phyloP scores from a whole-genome alignment of 2,113 vertebrate genomes.

The Platichthys flesus region DNA sequence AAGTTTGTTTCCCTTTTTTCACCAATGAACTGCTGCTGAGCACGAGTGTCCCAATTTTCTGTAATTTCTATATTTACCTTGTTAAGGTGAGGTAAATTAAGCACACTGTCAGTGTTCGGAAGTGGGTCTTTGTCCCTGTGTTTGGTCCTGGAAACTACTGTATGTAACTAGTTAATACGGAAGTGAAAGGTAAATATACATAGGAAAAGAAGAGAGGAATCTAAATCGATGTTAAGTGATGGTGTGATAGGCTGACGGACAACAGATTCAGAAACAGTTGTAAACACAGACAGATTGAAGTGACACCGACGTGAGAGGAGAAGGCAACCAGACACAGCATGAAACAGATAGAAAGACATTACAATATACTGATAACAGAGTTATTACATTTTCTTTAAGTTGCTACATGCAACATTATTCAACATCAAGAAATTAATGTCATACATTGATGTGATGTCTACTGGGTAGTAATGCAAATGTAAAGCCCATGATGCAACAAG shows the following conservation, averaged over 20 bases:
- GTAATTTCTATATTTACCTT: constrained; percentile 3
- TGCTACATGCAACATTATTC: constrained; percentile 39
- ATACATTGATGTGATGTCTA: background rate
- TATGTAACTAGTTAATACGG: background rate
- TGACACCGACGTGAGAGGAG: background rate
- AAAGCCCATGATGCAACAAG: no score
- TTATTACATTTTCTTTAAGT: constrained; percentile 1
- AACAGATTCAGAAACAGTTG: background rate
- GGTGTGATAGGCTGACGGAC: background rate
- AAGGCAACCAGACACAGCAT: background rate
- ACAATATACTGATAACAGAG: background rate
- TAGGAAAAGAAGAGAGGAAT: background rate
- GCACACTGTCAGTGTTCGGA: background rate
- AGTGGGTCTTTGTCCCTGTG: background rate
- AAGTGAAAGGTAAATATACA: background rate
- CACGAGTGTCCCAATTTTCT: background rate
- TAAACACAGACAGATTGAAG: background rate
- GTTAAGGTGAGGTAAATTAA: constrained; percentile 8
- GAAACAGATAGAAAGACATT: background rate
- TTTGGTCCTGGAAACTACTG: background rate
- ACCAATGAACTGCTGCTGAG: constrained; percentile 3
- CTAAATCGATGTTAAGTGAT: background rate
- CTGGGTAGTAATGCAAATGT: no score
- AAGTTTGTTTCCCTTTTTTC: background rate
- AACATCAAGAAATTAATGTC: background rate